phyloP scores from a whole-genome alignment of 2,797 vertebrate species.

The Sebastes itinus region DNA sequence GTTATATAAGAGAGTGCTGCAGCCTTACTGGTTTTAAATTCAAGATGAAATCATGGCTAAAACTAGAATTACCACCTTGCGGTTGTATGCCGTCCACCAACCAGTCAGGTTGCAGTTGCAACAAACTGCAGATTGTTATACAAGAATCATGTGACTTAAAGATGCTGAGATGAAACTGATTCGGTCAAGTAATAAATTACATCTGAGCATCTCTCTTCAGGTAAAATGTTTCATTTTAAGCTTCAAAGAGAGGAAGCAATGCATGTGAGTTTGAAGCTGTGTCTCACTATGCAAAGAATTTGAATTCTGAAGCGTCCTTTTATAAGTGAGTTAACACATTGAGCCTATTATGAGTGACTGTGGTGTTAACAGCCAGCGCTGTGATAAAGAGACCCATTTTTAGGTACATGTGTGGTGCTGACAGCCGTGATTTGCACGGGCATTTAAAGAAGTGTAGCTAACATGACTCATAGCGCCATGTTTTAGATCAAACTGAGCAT shows the following conservation, averaged over 20 bases:
- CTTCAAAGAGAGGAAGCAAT: background rate
- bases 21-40: too few relatives aligned
- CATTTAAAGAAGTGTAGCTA: background rate
- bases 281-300: background rate
- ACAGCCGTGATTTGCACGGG: background rate
- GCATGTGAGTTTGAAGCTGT: background rate
- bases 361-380: background rate
- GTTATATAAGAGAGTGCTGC: too few relatives aligned
- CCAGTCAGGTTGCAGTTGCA: too few relatives aligned
- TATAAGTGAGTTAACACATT: background rate
- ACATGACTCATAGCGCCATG: background rate
- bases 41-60: too few relatives aligned
- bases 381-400: slow-evolving; percentile 15
- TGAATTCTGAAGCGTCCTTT: background rate
- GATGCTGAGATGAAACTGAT: background rate
- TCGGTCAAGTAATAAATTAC: background rate
- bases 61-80: too few relatives aligned
- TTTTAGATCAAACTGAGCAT: background rate
- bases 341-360: background rate
- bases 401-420: background rate
- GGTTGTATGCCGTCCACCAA: too few relatives aligned
- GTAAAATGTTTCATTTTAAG: background rate
- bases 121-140: background rate
- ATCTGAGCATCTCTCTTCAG: background rate
- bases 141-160: background rate